A percentile compares a stretch with the other conserved stretches of the same genome.
These are phyloP conservation scores for Bombus huntii DNA, from an alignment of 1,140 invertebrate species.

Conservation along the genomic window DNA sequence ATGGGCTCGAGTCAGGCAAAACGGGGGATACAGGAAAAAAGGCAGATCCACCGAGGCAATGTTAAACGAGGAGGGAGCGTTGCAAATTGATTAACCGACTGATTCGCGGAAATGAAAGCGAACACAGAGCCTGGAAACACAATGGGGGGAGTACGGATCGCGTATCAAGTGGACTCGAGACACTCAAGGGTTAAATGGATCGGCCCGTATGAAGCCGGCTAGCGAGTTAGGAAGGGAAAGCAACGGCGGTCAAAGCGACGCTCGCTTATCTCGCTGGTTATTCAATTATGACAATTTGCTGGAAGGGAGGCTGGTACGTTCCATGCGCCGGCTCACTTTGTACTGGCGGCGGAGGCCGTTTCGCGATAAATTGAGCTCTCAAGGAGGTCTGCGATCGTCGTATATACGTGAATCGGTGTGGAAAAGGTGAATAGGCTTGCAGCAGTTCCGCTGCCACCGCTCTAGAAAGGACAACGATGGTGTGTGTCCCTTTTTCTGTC, in stretches of 20 bases:
- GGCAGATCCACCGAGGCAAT: neutral
- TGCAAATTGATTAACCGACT: conserved; percentile 41
- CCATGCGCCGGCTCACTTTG: conserved; percentile 53
- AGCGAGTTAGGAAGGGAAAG: conserved; percentile 39
- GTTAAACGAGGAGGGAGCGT: neutral
- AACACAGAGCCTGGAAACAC: conserved; percentile 16
- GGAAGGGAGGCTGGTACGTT: conserved; percentile 16
- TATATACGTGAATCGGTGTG: conserved; percentile 60
- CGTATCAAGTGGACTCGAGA: conserved; percentile 63
- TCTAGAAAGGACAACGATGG: conserved; percentile 54
- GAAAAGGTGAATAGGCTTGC: conserved; percentile 65
- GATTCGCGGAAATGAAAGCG: conserved; percentile 51
- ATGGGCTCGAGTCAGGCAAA: too few species aligned
- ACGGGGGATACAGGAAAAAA: neutral
- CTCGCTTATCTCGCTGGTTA: conserved; percentile 67
- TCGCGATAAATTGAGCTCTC: conserved; percentile 68
- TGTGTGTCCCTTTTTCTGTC: conserved; percentile 6
- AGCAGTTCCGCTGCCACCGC: conserved; percentile 39
- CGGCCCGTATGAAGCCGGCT: conserved; percentile 59
- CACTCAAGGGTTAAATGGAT: conserved; percentile 66
- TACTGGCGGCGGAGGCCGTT: conserved; percentile 56
- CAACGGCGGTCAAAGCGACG: conserved; percentile 57
- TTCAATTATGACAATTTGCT: conserved; percentile 69
- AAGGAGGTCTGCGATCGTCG: conserved; percentile 63
- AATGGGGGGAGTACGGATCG: conserved; percentile 29